A percentile compares a stretch with the other conserved stretches of the same genome.
Evolutionary conservation across 2,797 vertebrate genomes (phyloP).

Genomic region (Apodemus agrarius): DNA sequence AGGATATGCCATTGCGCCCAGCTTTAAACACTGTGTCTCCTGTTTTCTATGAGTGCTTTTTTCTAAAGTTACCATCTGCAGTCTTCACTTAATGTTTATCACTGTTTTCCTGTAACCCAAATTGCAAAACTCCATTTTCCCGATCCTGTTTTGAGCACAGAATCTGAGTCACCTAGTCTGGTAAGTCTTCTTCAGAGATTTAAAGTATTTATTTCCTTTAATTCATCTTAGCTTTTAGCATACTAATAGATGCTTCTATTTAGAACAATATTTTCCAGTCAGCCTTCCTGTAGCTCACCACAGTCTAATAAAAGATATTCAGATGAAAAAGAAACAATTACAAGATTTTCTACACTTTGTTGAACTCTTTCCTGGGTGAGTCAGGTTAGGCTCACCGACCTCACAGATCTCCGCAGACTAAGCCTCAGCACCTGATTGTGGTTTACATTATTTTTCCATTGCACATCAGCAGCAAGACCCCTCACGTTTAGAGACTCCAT

Average conservation of each 20-base stretch:
- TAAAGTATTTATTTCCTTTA: not conserved
- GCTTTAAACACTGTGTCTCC: not conserved
- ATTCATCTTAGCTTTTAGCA: not conserved
- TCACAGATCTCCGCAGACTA: not conserved
- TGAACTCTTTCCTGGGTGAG: not conserved
- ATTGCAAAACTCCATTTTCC: not conserved
- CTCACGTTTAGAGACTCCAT: not conserved
- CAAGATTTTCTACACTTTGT: not conserved
- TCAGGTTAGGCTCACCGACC: not conserved
- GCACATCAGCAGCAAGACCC: not conserved
- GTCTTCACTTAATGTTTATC: not conserved
- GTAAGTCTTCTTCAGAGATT: not conserved
- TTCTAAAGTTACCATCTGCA: not conserved
- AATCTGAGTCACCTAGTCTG: not conserved
- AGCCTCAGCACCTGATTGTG: not conserved
- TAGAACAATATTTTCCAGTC: not conserved
- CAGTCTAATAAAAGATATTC: not conserved
- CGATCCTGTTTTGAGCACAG: not conserved
- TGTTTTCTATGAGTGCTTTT: not conserved
- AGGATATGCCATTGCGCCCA: not conserved
- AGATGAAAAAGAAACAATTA: not conserved
- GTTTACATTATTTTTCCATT: not conserved
- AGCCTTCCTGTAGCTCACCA: not conserved
- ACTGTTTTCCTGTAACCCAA: not conserved
- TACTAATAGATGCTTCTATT: not conserved